These are phyloP conservation scores for Phymorhynchus buccinoides DNA, from an alignment of 1,140 invertebrate genomes.

Conservation along the genomic window DNA sequence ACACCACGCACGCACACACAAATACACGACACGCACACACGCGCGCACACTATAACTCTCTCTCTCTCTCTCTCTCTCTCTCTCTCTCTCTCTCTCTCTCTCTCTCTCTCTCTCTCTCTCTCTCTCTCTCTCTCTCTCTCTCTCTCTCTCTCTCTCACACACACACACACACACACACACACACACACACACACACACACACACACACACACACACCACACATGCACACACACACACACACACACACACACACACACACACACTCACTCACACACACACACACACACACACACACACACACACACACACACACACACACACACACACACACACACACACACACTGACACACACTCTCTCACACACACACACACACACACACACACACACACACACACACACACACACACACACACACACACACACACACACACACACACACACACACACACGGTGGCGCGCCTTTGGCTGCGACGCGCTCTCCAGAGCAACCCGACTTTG, in stretches of 20 bases:
- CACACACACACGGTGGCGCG: slow-evolving; percentile 10
- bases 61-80: not conserved
- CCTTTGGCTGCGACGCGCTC: too few species aligned
- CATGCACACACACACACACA: not conserved
- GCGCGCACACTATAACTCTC: not conserved
- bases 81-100: not conserved
- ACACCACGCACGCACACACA: too few species aligned
- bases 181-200: not conserved
- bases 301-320: not conserved
- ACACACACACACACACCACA: not conserved
- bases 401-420: not conserved
- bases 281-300: not conserved
- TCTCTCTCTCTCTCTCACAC: not conserved
- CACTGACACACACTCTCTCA: not conserved
- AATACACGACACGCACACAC: too few species aligned
- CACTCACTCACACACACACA: not conserved
- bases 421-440: slow-evolving; percentile 6
- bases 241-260: not conserved
- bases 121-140: too few species aligned
- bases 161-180: slow-evolving; percentile 10
- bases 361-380: not conserved
- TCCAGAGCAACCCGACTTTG: too few species aligned
- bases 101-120: slow-evolving; percentile 3
- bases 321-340: not conserved
- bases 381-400: not conserved